Percentiles rank a stretch among this genome's conserved stretches.
phyloP scores from a whole-genome alignment of 2,797 vertebrate species.

The Alauda arvensis region DNA sequence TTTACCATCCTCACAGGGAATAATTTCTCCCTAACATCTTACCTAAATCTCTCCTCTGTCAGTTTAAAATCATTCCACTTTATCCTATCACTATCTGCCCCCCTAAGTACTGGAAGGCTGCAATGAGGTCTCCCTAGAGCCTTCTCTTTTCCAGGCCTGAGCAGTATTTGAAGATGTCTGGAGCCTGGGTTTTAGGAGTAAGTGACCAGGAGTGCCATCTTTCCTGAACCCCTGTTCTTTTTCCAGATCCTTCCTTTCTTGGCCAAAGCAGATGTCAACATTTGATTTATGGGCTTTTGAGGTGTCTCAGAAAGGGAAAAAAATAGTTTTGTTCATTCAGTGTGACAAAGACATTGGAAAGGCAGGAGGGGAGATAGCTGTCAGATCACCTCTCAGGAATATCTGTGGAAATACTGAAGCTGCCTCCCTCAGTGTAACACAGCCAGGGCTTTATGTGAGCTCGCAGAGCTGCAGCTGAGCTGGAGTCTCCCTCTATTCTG shows the following conservation, averaged over 20 bases:
- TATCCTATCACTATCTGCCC: not conserved
- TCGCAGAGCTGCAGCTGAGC: not conserved
- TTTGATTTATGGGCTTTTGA: constrained; percentile 8
- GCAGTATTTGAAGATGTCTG: not conserved
- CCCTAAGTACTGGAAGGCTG: not conserved
- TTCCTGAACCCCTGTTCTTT: not conserved
- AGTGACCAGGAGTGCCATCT: not conserved
- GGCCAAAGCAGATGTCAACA: not conserved
- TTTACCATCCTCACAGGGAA: not conserved
- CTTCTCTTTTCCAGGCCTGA: not conserved
- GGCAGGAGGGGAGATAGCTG: not conserved
- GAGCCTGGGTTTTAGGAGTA: not conserved
- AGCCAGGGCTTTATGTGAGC: not conserved
- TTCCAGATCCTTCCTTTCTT: constrained; percentile 16
- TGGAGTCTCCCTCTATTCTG: not conserved
- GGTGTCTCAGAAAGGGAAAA: constrained; percentile 27
- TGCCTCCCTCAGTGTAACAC: not conserved
- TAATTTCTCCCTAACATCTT: not conserved
- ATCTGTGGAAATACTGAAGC: not conserved
- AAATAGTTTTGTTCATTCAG: not conserved
- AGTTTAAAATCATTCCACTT: not conserved
- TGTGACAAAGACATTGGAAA: constrained; percentile 9
- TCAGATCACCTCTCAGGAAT: constrained; percentile 20
- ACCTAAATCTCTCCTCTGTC: not conserved
- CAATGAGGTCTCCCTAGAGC: not conserved